Base-by-base conservation (phyloP, 92 coral and sea anemone species). In the Pocillopora grandis region DNA sequence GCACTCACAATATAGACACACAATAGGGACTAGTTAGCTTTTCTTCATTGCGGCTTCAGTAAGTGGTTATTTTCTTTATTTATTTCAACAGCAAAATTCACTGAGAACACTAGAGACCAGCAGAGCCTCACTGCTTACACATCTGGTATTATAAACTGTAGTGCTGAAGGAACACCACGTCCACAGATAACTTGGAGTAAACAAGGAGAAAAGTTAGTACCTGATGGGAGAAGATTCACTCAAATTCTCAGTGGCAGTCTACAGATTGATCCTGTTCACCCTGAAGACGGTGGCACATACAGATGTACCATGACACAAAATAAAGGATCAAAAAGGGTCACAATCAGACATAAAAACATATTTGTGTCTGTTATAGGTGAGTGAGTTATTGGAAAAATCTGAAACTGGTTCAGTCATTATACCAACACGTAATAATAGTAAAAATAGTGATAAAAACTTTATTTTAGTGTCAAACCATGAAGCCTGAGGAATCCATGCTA, bases 31-130 rank as follows among this genome's bases (percentile, higher is more conserved):
- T 42, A 42, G 49, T 2, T 6, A 42, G 6, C 49, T 2, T 42
- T 42, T 42, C 49, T 42, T 42, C 49, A 42, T 2, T 42, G 49
- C 1, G 6, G 49, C 49, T 42, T 42, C 6, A 6, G 49, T 42
- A 42, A 42, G 49, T 42, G 49, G 49, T 42, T 42, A 6, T 42
- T 6, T 6, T 42, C 49, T 2, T 1, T 69, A 14, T 35, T 69
- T 36, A 19, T 72, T 72, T 36, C 76, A 48, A 72, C 76, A 72
- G 76, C 76, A 27, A 49, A 33, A 49, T 72, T 72, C 52, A 72
- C 59, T 48, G 33, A n/a, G 15, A 12, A 9, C 15, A 72, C 19
- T 6, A 6, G 7, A 11, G 49, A 6, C 49, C 4, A 49, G 16
- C 60, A 42, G 19, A 72, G 1, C 8, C 33, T 72, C 37, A 72